A percentile compares a stretch with the other conserved stretches of the same genome.
Conservation (phyloP, 2,888 invertebrate species). For the Cephus sareptanus region DNA sequence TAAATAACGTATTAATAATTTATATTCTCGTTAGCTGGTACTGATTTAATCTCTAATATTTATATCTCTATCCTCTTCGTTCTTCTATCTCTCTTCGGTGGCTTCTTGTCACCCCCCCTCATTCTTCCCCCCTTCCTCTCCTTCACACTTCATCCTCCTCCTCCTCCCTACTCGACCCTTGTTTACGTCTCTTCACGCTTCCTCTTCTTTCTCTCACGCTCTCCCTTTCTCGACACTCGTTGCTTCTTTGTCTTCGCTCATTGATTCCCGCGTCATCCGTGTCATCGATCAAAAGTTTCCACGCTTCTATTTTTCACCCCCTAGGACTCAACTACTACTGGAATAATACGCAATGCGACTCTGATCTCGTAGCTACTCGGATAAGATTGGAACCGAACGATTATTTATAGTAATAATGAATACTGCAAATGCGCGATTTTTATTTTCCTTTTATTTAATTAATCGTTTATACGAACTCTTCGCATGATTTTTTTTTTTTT, state of each 20-base stretch:
- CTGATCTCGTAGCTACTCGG: conserved; percentile 38
- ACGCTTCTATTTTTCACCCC: conserved; percentile 25
- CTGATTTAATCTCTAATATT: conserved; percentile 48
- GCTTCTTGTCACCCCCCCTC: not conserved
- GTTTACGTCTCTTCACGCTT: not conserved
- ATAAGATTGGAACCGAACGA: conserved; percentile 53
- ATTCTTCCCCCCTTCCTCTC: conserved; percentile 18
- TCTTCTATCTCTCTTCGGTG: conserved; percentile 18
- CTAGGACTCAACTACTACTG: conserved; percentile 52
- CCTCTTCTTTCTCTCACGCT: conserved; percentile 4
- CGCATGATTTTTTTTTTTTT: conserved; percentile 28
- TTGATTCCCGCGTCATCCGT: not conserved
- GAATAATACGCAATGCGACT: conserved; percentile 47
- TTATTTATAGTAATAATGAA: conserved; percentile 50
- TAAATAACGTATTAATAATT: conserved; percentile 43
- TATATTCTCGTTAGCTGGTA: conserved; percentile 49
- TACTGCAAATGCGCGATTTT: conserved; percentile 49
- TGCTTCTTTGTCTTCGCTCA: conserved; percentile 9
- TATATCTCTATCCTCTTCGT: conserved; percentile 37
- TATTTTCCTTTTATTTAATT: conserved; percentile 38
- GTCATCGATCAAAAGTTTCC: not conserved
- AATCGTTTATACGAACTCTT: conserved; percentile 13
- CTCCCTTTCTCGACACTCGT: conserved; percentile 9
- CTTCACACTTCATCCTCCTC: not conserved
- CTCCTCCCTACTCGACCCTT: not conserved